Conservation (phyloP, 2,113 vertebrate species). For the Columbina picui region DNA sequence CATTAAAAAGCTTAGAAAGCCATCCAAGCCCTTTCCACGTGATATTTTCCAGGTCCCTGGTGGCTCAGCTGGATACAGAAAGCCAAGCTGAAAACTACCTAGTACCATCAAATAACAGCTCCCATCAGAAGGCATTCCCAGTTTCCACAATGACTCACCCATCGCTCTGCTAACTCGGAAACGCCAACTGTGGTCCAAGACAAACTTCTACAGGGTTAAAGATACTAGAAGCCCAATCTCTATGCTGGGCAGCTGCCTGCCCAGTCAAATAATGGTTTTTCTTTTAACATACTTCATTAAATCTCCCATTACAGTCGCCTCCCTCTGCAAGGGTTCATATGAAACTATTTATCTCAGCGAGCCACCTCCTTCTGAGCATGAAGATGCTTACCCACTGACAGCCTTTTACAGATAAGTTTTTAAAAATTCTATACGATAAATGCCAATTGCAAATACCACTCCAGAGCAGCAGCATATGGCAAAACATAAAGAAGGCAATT, state of each 20-base stretch:
- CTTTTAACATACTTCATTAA: neutral
- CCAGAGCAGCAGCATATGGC: neutral
- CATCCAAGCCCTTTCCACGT: neutral
- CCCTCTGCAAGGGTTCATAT: neutral
- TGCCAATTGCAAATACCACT: neutral
- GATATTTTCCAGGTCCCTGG: neutral
- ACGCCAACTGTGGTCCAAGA: neutral
- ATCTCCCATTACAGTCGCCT: neutral
- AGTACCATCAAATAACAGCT: neutral
- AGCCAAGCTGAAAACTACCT: neutral
- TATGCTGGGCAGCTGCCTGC: neutral
- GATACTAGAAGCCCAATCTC: neutral
- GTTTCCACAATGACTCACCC: neutral
- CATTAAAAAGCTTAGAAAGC: neutral
- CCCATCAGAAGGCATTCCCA: neutral
- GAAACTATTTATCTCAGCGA: neutral
- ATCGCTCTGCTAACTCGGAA: neutral
- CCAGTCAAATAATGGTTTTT: neutral
- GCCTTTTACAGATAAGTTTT: neutral
- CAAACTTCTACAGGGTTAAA: neutral
- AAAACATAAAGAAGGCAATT: neutral
- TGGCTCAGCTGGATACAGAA: neutral
- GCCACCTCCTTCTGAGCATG: fast-evolving
- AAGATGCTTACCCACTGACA: neutral
- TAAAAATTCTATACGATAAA: neutral